These are phyloP conservation scores for Tenthredo amoena DNA, from an alignment of 2,888 invertebrate species.

Conservation along the genomic window DNA sequence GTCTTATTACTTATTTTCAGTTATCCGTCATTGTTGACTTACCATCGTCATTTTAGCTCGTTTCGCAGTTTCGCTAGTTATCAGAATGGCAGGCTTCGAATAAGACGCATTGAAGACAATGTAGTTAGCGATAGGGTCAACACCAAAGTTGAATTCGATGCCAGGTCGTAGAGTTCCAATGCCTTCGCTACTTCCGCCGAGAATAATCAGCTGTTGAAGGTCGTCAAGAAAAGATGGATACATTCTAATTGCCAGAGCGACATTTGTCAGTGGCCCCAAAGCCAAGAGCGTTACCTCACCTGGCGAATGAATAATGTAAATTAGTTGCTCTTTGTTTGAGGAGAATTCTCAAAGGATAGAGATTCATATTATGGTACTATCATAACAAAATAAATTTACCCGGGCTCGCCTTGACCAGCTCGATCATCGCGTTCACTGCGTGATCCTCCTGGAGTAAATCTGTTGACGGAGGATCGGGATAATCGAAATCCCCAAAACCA, in stretches of 20 bases:
- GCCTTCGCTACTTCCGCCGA: conserved; percentile 74
- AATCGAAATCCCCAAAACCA: conserved; percentile 79
- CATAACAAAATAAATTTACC: conserved; percentile 60
- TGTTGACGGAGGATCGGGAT: conserved; percentile 70
- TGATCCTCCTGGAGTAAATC: conserved; percentile 72
- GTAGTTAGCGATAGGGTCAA: conserved; percentile 82
- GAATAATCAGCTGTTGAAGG: conserved; percentile 70
- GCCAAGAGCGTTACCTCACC: conserved; percentile 74
- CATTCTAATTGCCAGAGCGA: conserved; percentile 79
- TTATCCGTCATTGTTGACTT: background rate
- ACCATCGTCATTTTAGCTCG: conserved; percentile 66
- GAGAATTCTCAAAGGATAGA: background rate
- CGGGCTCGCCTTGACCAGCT: conserved; percentile 72
- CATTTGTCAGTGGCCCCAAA: conserved; percentile 81
- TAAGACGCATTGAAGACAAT: conserved; percentile 77
- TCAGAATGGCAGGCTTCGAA: conserved; percentile 74
- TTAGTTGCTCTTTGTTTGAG: background rate
- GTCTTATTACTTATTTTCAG: background rate
- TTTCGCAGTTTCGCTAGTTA: conserved; percentile 79
- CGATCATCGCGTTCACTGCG: conserved; percentile 76
- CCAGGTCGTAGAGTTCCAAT: conserved; percentile 73
- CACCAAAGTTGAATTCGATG: conserved; percentile 82
- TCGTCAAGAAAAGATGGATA: conserved; percentile 70
- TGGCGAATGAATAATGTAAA: conserved; percentile 57
- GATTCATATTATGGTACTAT: background rate